A percentile compares a stretch with the other conserved stretches of the same genome.
Conservation (phyloP, 2,113 vertebrate genomes). For the Toxotes jaculatrix region DNA sequence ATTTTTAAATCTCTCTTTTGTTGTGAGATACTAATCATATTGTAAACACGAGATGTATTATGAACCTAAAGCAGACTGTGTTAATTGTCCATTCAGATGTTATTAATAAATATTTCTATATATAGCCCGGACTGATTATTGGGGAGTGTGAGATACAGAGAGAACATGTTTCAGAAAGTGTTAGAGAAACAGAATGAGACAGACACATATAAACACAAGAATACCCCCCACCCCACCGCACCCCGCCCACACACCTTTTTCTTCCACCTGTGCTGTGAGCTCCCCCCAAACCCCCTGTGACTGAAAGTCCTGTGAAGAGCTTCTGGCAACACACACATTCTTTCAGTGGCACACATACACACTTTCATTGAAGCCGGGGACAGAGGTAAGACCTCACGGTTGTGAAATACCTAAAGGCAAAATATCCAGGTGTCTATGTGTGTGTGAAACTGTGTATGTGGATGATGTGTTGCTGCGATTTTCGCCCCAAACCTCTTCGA, state of each 20-base stretch:
- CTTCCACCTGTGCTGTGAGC: slow-evolving; percentile 30
- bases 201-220: background rate
- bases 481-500: too few relatives aligned
- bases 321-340: slow-evolving; percentile 31
- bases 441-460: too few relatives aligned
- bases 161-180: background rate
- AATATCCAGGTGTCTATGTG: too few relatives aligned
- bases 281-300: slow-evolving; percentile 27
- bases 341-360: background rate
- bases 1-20: slow-evolving; percentile 67
- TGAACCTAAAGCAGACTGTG: slow-evolving; percentile 83
- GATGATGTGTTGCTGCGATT: too few relatives aligned
- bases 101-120: slow-evolving; percentile 82
- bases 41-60: slow-evolving; percentile 85
- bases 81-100: slow-evolving; percentile 77
- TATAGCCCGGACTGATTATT: slow-evolving; percentile 48
- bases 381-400: too few relatives aligned
- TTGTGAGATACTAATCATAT: slow-evolving; percentile 76
- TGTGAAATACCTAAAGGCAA: too few relatives aligned
- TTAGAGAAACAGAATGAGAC: background rate
- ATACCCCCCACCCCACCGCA: background rate
- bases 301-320: slow-evolving; percentile 29
- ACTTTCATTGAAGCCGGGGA: too few relatives aligned
- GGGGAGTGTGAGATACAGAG: background rate
- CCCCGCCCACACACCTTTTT: background rate